Conservation (phyloP, 1,140 invertebrate genomes). For the Drosophila pectinifera region DNA sequence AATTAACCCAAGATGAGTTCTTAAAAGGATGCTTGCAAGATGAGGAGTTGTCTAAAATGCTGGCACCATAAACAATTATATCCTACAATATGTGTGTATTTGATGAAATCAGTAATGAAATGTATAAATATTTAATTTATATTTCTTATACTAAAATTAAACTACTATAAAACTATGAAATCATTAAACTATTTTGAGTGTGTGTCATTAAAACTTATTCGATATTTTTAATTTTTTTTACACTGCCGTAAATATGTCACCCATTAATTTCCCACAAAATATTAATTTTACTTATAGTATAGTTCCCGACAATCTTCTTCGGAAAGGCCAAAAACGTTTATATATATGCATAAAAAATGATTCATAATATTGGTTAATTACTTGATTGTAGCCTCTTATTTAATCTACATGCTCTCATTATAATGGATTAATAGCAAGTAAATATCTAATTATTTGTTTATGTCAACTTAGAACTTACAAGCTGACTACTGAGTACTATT, state of each 20-base stretch:
- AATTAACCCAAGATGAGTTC: conserved; percentile 99
- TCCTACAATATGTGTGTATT: conserved; percentile 81
- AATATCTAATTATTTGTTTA: neutral
- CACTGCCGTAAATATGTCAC: neutral
- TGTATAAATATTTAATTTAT: conserved; percentile 84
- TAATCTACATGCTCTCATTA: neutral
- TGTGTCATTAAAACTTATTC: conserved; percentile 37
- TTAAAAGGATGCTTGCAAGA: conserved; percentile 99
- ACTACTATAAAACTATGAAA: conserved; percentile 74
- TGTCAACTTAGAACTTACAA: neutral
- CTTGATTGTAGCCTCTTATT: neutral
- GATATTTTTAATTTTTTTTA: conserved; percentile 6
- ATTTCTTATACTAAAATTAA: conserved; percentile 83
- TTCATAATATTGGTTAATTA: neutral
- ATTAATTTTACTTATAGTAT: neutral
- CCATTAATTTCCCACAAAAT: neutral
- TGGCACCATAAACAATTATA: conserved; percentile 92
- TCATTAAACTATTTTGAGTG: conserved; percentile 59
- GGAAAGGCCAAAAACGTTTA: neutral
- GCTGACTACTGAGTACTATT: neutral
- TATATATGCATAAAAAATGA: neutral
- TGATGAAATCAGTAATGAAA: conserved; percentile 84
- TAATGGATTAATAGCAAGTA: neutral
- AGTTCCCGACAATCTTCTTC: neutral
- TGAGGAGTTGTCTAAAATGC: conserved; percentile 97